These are phyloP conservation scores for Tarsius wallacei DNA, from an alignment of 2,797 vertebrate genomes.

Conservation along the genomic window DNA sequence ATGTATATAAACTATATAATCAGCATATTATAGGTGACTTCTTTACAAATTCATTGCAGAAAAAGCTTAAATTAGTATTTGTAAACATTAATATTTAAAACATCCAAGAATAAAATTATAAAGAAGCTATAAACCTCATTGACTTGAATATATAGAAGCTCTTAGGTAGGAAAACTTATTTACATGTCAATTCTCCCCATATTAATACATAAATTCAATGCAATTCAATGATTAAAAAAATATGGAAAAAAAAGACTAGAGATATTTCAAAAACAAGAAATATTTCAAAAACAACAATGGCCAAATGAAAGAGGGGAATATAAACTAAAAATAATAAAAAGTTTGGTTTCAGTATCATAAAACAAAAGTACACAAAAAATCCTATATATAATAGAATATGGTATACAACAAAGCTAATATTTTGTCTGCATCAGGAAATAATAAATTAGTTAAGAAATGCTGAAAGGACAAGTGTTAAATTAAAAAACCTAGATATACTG, in stretches of 20 bases:
- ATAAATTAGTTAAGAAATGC: background rate
- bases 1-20: background rate
- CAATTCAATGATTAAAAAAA: background rate
- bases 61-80: background rate
- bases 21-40: background rate
- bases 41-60: background rate
- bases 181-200: background rate
- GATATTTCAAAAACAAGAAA: background rate
- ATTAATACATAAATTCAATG: background rate
- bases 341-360: background rate
- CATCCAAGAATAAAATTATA: background rate
- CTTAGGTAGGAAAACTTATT: background rate
- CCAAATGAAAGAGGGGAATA: background rate
- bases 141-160: background rate
- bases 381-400: background rate
- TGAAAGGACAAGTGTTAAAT: background rate
- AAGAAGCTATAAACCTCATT: background rate
- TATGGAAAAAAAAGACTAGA: background rate
- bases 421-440: background rate
- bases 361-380: background rate
- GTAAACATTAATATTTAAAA: background rate
- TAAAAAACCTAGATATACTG: background rate
- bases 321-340: constrained; percentile 2
- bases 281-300: background rate
- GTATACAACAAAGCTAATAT: background rate